phyloP scores from a whole-genome alignment of 2,797 vertebrate genomes.

The Zenarchopterus dispar region DNA sequence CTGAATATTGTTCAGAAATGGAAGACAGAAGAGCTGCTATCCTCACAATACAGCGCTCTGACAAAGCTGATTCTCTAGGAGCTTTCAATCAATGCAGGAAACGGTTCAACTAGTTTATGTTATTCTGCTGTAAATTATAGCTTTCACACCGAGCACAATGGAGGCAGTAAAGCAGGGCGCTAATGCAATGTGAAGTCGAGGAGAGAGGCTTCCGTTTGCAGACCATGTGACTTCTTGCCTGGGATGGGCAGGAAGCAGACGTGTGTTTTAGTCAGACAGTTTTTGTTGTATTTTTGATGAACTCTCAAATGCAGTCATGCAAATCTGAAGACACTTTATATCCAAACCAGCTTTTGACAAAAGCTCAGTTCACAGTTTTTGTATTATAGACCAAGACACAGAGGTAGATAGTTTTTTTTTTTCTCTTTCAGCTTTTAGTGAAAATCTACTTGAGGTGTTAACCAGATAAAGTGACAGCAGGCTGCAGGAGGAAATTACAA shows the following conservation, averaged over 20 bases:
- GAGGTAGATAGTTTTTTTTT: constrained; percentile 5
- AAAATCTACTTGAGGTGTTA: constrained; percentile 8
- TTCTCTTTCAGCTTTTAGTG: constrained; percentile 23
- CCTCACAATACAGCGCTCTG: constrained; percentile 22
- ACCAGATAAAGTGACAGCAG: neutral
- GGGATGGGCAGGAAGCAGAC: neutral
- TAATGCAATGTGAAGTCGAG: constrained; percentile 38
- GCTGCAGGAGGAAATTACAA: neutral
- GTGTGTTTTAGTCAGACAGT: constrained; percentile 9
- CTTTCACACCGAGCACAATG: constrained; percentile 38
- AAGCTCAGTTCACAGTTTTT: neutral
- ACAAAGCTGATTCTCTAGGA: constrained; percentile 31
- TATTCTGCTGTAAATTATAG: constrained; percentile 37
- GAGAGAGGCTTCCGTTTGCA: constrained; percentile 44
- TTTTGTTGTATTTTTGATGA: constrained; percentile 7
- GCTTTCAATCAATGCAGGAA: constrained; percentile 65
- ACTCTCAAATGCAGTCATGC: constrained; percentile 1
- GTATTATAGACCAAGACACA: neutral
- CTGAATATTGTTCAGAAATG: constrained; percentile 3
- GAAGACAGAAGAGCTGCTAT: constrained; percentile 25
- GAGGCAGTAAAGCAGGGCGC: constrained; percentile 24
- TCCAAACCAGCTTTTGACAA: neutral
- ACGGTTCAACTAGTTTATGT: constrained; percentile 49
- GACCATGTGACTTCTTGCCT: constrained; percentile 24
- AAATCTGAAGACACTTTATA: neutral